phyloP scores from a whole-genome alignment of 2,113 vertebrate genomes.

The Ptilorrhoa leucosticta region DNA sequence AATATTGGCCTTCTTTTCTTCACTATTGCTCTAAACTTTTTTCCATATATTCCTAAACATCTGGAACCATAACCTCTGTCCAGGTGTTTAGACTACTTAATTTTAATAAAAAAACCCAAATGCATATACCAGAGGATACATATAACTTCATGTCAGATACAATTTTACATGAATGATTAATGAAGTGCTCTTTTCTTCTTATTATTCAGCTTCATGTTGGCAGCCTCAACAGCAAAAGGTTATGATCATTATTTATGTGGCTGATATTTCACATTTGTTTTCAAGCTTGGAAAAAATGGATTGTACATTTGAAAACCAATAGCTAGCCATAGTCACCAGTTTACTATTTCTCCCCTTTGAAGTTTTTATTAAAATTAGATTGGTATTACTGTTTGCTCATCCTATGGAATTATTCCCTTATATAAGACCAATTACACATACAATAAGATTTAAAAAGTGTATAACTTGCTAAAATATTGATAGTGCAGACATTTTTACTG shows the following conservation, averaged over 20 bases:
- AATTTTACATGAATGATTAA: neutral
- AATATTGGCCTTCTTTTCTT: neutral
- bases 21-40: neutral
- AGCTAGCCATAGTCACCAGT: neutral
- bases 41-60: neutral
- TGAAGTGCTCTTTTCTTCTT: neutral
- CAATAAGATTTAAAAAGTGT: neutral
- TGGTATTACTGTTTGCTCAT: neutral
- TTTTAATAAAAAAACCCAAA: neutral
- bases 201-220: neutral
- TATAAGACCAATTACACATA: neutral
- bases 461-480: neutral
- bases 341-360: neutral
- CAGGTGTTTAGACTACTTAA: neutral
- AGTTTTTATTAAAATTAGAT: neutral
- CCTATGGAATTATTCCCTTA: neutral
- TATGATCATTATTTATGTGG: neutral
- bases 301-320: neutral
- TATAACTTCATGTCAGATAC: neutral
- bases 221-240: neutral
- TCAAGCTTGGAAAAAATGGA: neutral
- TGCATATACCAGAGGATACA: neutral
- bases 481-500: neutral
- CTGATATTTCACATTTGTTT: slow-evolving; percentile 2
- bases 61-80: neutral